Evolutionary conservation across 2,113 vertebrate species (phyloP).

Genomic region (Hippotragus niger): DNA sequence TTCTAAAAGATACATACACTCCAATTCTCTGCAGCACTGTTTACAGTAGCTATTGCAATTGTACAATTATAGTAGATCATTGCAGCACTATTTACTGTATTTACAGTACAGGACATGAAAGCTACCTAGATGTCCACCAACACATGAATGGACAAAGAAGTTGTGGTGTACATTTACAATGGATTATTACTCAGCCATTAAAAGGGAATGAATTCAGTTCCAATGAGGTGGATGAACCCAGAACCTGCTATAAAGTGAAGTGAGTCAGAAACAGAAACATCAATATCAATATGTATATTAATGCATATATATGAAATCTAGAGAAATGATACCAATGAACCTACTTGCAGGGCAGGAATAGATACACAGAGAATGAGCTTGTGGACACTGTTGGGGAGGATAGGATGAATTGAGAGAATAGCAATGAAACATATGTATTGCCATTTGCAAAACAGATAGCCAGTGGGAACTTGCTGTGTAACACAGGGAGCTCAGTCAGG

Average conservation of each 20-base stretch:
- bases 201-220: background rate
- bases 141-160: background rate
- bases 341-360: background rate
- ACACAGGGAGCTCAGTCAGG: background rate
- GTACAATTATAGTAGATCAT: background rate
- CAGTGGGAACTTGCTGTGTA: background rate
- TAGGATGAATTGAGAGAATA: background rate
- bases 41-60: background rate
- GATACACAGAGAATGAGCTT: background rate
- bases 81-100: background rate
- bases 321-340: background rate
- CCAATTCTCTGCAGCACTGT: background rate
- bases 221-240: background rate
- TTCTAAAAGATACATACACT: background rate
- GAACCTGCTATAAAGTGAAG: background rate
- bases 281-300: background rate
- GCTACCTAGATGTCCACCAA: background rate
- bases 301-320: background rate
- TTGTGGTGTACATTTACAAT: background rate
- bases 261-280: background rate
- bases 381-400: background rate
- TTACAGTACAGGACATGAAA: background rate
- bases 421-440: background rate
- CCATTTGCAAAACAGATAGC: background rate
- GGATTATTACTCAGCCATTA: background rate